Conservation (phyloP, 2,797 vertebrate species). For the Carapus acus region DNA sequence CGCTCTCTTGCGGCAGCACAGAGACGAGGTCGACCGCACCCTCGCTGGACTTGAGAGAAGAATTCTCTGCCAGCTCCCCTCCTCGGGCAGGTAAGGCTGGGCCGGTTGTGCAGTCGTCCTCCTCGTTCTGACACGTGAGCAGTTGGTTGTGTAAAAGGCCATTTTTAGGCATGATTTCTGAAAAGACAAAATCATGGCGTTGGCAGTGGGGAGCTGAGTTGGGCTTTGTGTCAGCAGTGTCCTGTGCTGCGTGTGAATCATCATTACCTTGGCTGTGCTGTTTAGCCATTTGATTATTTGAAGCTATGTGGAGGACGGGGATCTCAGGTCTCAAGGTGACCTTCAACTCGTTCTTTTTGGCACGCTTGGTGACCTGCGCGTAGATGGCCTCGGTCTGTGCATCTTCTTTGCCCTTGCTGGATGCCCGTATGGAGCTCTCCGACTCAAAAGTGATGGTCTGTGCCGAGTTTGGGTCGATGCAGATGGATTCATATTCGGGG, state of each 20-base stretch:
- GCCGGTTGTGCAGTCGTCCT: conserved; percentile 56
- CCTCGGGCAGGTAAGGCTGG: conserved; percentile 69
- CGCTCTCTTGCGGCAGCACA: conserved; percentile 40
- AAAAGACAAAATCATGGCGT: conserved; percentile 63
- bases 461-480: conserved; percentile 69
- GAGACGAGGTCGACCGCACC: conserved; percentile 32
- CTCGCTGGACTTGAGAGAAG: conserved; percentile 33
- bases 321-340: conserved; percentile 74
- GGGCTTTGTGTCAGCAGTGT: conserved; percentile 29
- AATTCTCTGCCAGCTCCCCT: conserved; percentile 36
- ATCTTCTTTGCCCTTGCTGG: conserved; percentile 62
- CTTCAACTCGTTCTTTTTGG: conserved; percentile 77
- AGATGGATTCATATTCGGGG: conserved; percentile 78
- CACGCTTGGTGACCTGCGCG: conserved; percentile 78
- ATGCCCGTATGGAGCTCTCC: conserved; percentile 59
- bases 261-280: conserved; percentile 39
- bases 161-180: conserved; percentile 72
- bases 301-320: conserved; percentile 74
- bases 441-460: conserved; percentile 75
- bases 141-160: conserved; percentile 67
- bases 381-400: conserved; percentile 75
- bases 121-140: conserved; percentile 51
- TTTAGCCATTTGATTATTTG: conserved; percentile 56
- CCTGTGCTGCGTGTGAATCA: conserved; percentile 8
- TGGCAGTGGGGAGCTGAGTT: conserved; percentile 48